phyloP scores from a whole-genome alignment of 2,113 vertebrate species.

The Brachionichthys hirsutus region DNA sequence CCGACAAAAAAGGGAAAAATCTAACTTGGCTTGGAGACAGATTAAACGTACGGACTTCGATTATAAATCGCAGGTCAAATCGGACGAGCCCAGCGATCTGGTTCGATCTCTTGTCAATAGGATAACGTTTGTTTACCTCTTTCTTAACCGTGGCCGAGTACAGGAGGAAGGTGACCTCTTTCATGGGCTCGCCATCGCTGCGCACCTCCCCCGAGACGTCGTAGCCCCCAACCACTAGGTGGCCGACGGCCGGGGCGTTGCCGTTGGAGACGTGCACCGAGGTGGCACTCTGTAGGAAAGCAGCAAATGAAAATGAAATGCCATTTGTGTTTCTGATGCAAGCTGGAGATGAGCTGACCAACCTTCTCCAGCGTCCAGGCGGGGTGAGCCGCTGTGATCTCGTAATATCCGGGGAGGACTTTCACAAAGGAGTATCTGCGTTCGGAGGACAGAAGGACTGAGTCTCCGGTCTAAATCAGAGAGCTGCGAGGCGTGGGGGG shows the following conservation, averaged over 20 bases:
- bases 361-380: slow-evolving; percentile 94
- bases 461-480: neutral
- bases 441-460: slow-evolving; percentile 4
- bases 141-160: slow-evolving; percentile 84
- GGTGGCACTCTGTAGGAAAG: slow-evolving; percentile 79
- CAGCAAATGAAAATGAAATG: slow-evolving; percentile 3
- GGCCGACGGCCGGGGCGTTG: slow-evolving; percentile 83
- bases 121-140: slow-evolving; percentile 77
- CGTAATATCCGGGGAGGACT: slow-evolving; percentile 93
- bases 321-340: neutral
- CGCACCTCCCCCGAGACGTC: slow-evolving; percentile 93
- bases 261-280: slow-evolving; percentile 85
- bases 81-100: too few species aligned
- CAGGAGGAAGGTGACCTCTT: slow-evolving; percentile 95
- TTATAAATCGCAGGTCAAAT: too few species aligned
- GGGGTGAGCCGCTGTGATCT: slow-evolving; percentile 89
- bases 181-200: slow-evolving; percentile 98
- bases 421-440: slow-evolving; percentile 91
- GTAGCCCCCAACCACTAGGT: slow-evolving; percentile 91
- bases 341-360: slow-evolving; percentile 20
- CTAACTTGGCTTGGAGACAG: neutral
- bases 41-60: neutral
- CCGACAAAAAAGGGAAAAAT: neutral
- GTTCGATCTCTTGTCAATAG: neutral
- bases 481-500: neutral